These are phyloP conservation scores for Stichodactyla mertensii DNA, from an alignment of 64 coral and sea anemone genomes.

Conservation along the genomic window DNA sequence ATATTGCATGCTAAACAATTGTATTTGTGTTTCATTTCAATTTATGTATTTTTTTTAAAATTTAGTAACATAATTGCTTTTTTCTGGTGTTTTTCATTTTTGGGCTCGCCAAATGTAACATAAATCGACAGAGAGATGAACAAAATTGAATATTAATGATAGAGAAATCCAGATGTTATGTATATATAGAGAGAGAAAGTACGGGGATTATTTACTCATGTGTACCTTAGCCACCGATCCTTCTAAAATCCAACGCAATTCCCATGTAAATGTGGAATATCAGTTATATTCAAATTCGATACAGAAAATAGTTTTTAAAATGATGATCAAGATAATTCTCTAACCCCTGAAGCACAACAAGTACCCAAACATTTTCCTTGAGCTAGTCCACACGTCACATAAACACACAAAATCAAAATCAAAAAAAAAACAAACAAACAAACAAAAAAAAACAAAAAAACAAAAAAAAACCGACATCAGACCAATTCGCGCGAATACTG, in stretches of 20 bases:
- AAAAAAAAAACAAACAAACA: not conserved
- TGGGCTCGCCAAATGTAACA: not conserved
- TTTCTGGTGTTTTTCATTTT: not conserved
- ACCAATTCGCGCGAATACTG: too few species aligned
- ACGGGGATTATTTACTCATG: not conserved
- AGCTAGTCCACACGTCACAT: not conserved
- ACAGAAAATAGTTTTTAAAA: not conserved
- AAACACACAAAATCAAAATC: not conserved
- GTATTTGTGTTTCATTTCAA: conserved; percentile 10
- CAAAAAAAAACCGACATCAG: not conserved
- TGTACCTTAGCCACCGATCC: not conserved
- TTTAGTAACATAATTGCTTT: not conserved
- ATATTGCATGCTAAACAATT: not conserved
- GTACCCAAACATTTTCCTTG: too few species aligned
- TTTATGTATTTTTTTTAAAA: conserved; percentile 4
- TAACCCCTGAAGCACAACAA: not conserved
- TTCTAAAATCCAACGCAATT: not conserved
- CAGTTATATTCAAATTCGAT: conserved; percentile 2
- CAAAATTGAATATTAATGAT: conserved; percentile 5
- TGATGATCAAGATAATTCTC: not conserved
- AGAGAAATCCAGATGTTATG: not conserved
- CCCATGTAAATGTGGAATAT: not conserved
- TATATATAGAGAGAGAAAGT: not conserved
- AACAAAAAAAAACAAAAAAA: not conserved
- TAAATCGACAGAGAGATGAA: not conserved